Percentiles rank a stretch among this genome's conserved stretches.
Conservation (phyloP, 2,888 invertebrate genomes). For the Alitta virens region DNA sequence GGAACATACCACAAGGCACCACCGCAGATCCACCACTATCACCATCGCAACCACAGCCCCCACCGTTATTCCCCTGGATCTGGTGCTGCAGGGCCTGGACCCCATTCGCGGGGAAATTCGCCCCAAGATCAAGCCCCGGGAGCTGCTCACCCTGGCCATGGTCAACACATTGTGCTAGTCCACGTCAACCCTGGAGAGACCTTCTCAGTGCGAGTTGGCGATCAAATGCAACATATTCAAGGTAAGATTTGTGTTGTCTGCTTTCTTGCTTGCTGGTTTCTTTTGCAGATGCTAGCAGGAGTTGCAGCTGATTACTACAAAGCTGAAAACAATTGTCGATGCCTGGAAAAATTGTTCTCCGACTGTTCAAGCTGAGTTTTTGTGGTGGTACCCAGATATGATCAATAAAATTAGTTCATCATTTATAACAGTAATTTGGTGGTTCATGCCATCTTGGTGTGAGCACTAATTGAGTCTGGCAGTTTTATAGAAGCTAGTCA, state of each 20-base stretch:
- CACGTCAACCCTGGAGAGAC: conserved; percentile 77
- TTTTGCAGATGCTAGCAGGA: conserved; percentile 74
- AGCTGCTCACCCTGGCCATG: not conserved
- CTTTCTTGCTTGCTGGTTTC: not conserved
- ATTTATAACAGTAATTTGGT: too few species aligned
- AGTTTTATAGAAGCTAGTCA: too few species aligned
- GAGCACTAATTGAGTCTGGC: too few species aligned
- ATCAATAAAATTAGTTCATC: too few species aligned
- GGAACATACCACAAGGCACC: too few species aligned
- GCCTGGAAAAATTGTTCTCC: too few species aligned
- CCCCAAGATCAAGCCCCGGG: conserved; percentile 9
- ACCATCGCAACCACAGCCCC: conserved; percentile 13
- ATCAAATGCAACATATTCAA: conserved; percentile 73
- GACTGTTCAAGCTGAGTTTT: too few species aligned
- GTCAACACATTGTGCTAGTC: conserved; percentile 70
- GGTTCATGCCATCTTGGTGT: too few species aligned
- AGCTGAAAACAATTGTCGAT: too few species aligned
- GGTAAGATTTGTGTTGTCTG: conserved; percentile 62
- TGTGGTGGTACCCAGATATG: too few species aligned
- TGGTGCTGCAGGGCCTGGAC: not conserved
- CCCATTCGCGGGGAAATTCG: conserved; percentile 11
- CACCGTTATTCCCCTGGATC: conserved; percentile 15
- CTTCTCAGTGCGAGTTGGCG: conserved; percentile 73
- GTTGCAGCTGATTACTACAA: too few species aligned
- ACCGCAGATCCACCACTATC: too few species aligned